Percentiles rank a stretch among this genome's conserved stretches.
These are phyloP conservation scores for Poeciliopsis occidentalis DNA, from an alignment of 2,113 vertebrate species.

Conservation along the genomic window DNA sequence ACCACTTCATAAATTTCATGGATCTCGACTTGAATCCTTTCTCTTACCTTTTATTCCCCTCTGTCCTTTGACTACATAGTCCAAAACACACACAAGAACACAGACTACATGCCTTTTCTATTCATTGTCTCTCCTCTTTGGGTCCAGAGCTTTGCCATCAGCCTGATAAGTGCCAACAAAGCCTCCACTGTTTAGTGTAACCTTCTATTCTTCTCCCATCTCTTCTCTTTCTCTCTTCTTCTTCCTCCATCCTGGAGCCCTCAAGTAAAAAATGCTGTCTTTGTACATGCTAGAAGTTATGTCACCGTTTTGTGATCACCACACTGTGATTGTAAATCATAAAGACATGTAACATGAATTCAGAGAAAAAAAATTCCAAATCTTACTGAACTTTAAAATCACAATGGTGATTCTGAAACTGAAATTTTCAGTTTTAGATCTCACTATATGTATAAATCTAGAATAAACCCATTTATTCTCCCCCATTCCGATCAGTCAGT, in stretches of 20 bases:
- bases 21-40: slow-evolving; percentile 44
- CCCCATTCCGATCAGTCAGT: slow-evolving; percentile 50
- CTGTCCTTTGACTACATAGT: slow-evolving; percentile 9
- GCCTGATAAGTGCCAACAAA: slow-evolving; percentile 91
- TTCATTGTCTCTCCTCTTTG: slow-evolving; percentile 78
- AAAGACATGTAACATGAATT: no score
- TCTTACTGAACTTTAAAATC: no score
- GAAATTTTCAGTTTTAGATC: no score
- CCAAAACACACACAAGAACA: slow-evolving; percentile 17
- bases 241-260: slow-evolving; percentile 59
- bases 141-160: slow-evolving; percentile 73
- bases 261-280: slow-evolving; percentile 67
- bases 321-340: not conserved
- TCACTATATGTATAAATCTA: no score
- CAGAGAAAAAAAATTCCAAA: no score
- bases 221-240: slow-evolving; percentile 43
- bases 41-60: slow-evolving; percentile 28
- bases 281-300: slow-evolving; percentile 43
- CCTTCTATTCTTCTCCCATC: slow-evolving; percentile 65
- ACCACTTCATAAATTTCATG: slow-evolving; percentile 26
- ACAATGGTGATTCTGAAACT: no score
- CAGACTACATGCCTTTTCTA: slow-evolving; percentile 73
- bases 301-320: slow-evolving; percentile 38
- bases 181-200: slow-evolving; percentile 84
- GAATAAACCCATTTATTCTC: slow-evolving; percentile 31